These are phyloP conservation scores for Coronaproctus castanopsis DNA, from an alignment of 2,888 invertebrate genomes.

Conservation along the genomic window DNA sequence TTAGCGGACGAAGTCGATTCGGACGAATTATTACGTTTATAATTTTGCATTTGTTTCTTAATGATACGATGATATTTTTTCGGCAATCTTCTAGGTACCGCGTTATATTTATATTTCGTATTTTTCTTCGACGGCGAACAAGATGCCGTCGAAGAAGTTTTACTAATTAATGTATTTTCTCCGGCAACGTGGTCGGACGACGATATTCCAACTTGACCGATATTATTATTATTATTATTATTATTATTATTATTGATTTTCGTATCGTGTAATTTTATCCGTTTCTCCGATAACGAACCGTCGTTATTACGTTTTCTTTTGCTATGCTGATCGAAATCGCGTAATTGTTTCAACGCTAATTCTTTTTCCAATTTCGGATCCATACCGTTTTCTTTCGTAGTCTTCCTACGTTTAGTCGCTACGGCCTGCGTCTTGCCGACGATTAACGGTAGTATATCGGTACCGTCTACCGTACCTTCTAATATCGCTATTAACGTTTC, in stretches of 20 bases:
- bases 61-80: slow-evolving; percentile 12
- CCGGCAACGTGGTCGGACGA: neutral
- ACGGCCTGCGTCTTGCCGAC: neutral
- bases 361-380: slow-evolving; percentile 31
- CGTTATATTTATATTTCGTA: neutral
- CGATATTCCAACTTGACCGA: neutral
- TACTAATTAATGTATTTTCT: neutral
- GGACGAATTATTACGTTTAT: slow-evolving; percentile 3
- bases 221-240: neutral
- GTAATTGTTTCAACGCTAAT: slow-evolving; percentile 35
- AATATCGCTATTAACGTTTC: slow-evolving; percentile 11
- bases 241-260: too few relatives aligned
- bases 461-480: slow-evolving; percentile 7
- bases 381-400: slow-evolving; percentile 14
- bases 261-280: slow-evolving; percentile 2
- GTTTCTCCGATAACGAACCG: neutral
- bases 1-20: slow-evolving; percentile 1
- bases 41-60: slow-evolving; percentile 9
- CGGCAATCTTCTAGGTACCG: slow-evolving; percentile 9
- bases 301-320: neutral
- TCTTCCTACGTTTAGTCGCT: neutral
- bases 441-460: neutral
- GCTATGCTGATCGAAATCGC: slow-evolving; percentile 28
- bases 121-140: neutral
- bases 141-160: neutral